These are phyloP conservation scores for Anas capensis DNA, from an alignment of 2,797 vertebrate genomes.

Conservation along the genomic window DNA sequence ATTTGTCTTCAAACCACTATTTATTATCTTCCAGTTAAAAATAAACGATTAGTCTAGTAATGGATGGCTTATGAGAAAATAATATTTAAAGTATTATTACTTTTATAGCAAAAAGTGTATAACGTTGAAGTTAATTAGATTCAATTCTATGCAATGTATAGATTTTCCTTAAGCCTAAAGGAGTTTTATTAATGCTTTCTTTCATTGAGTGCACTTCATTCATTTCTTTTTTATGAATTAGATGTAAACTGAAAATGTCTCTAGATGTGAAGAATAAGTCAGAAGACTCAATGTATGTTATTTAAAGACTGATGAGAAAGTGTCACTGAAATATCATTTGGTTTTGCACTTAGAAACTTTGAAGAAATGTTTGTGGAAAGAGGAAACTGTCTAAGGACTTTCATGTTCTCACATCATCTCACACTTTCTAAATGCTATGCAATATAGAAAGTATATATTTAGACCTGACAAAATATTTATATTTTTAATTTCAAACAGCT, in stretches of 20 bases:
- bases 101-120: neutral
- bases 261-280: neutral
- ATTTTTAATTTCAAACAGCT: constrained; percentile 32
- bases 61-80: neutral
- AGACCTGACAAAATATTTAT: neutral
- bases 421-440: neutral
- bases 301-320: neutral
- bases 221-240: neutral
- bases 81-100: neutral
- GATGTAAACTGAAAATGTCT: neutral
- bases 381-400: neutral
- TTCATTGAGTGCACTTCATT: neutral
- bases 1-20: neutral
- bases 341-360: neutral
- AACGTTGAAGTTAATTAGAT: neutral
- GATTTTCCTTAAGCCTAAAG: neutral
- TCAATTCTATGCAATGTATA: neutral
- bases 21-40: neutral
- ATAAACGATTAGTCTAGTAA: neutral
- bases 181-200: neutral
- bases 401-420: neutral
- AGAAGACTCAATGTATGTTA: neutral
- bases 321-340: neutral
- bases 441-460: neutral
- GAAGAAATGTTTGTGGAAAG: neutral